Conservation (phyloP, 2,888 invertebrate species). For the Exephanes ischioxanthus region DNA sequence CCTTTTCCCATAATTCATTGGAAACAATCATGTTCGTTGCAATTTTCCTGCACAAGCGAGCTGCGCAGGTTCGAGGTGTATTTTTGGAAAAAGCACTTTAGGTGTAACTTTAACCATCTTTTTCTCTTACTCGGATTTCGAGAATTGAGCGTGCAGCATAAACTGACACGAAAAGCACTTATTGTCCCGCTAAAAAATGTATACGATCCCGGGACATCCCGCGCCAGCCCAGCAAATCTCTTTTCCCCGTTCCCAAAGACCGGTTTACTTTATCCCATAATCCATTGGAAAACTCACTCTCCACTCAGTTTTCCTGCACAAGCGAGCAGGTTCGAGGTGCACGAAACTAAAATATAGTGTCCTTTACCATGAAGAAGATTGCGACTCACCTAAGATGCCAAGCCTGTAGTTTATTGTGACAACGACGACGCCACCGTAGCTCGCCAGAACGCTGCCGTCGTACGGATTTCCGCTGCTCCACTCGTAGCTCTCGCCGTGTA, state of each 20-base stretch:
- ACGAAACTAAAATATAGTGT: slow-evolving; percentile 23
- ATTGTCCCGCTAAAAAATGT: too few species aligned
- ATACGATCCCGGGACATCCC: too few species aligned
- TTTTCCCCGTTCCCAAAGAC: too few species aligned
- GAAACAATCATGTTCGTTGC: not conserved
- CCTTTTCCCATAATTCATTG: too few species aligned
- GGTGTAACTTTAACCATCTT: too few species aligned
- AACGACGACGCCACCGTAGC: slow-evolving; percentile 95
- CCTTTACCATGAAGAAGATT: not conserved
- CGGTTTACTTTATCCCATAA: too few species aligned
- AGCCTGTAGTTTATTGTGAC: slow-evolving; percentile 95
- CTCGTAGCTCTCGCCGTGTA: slow-evolving; percentile 98
- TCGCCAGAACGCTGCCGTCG: slow-evolving; percentile 97
- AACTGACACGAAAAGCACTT: too few species aligned
- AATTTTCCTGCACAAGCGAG: slow-evolving; percentile 5
- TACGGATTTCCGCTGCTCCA: slow-evolving; percentile 99
- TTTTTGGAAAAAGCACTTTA: not conserved
- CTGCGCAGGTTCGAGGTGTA: not conserved
- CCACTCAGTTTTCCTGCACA: slow-evolving; percentile 20
- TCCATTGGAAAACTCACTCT: too few species aligned
- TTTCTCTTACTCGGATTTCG: too few species aligned
- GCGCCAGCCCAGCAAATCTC: too few species aligned
- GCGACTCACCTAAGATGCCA: slow-evolving; percentile 91
- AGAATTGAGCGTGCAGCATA: too few species aligned
- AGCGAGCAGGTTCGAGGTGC: not conserved